Base-by-base conservation (phyloP, 2,797 vertebrate species). In the Thunnus albacares region DNA sequence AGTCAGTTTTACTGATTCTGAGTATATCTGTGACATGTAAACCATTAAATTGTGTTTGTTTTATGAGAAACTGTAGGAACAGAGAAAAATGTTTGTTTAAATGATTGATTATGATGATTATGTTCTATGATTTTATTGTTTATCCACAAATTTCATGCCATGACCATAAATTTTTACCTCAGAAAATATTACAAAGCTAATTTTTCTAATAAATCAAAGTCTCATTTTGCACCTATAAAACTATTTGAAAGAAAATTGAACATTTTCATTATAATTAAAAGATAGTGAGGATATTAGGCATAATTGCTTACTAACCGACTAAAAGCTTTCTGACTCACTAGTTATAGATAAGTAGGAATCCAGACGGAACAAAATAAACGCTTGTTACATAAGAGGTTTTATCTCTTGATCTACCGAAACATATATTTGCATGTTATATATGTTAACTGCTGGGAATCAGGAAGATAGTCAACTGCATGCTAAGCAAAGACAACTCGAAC, bases 321-420 rank as follows among this genome's bases (percentile, higher is more conserved):
- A 28, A 60, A 75, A 75, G 53, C 63, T 69, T 28, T 83, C 53
- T 30, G 26, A 30, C 30, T 28, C 67, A 59, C 20, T 1, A 20
- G 47, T 24, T 30, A 38, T 58, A 64, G 45, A 70, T 61, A 33
- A 62, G 18, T 38, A 63, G n/a, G 56, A 68, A 22, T 52, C 33
- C 73, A 66, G 57, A 63, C 53, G 41, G 68, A 43, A 79, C 61
- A 3, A 78, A 79, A 84, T 74, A 83, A 84, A 68, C 80, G 4
- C 20, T 2, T 1, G 49, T 86, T 88, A 87, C 72, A 69, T 84
- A 90, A 89, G 57, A 17, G 75, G 52, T 64, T 83, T 86, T 59
- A 57, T 74, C 33, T 65, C 10, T 9, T 85, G 72, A 87, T 87
- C 80, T 70, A 69, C 61, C 33, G 33, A 69, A 65, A 56, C 33